Evolutionary conservation across 2,113 vertebrate species (phyloP).

Genomic region (Peucedramus taeniatus): DNA sequence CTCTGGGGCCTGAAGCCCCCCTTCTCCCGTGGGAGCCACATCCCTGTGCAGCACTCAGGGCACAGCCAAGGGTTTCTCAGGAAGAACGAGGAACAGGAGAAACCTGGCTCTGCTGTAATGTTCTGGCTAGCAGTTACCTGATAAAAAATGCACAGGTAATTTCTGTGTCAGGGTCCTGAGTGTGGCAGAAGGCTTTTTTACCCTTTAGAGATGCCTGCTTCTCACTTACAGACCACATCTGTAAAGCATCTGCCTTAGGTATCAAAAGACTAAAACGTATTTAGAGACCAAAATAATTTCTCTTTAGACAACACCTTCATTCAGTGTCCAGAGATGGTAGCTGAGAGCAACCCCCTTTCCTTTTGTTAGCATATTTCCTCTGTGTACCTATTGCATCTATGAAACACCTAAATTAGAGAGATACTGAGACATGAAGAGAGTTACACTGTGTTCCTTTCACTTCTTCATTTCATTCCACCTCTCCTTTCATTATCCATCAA

Average conservation of each 20-base stretch:
- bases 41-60: fast-evolving
- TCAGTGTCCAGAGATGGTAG: background rate
- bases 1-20: background rate
- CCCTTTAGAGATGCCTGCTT: background rate
- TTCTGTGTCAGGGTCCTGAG: background rate
- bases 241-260: background rate
- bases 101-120: background rate
- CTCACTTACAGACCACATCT: background rate
- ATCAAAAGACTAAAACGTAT: background rate
- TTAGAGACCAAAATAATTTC: background rate
- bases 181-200: background rate
- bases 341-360: background rate
- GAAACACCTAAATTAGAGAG: background rate
- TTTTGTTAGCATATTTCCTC: background rate
- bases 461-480: background rate
- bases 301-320: background rate
- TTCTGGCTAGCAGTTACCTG: background rate
- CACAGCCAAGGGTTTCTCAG: background rate
- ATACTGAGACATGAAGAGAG: background rate
- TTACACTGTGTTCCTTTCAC: background rate
- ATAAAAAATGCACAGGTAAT: background rate
- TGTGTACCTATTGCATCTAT: background rate
- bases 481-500: background rate
- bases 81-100: background rate
- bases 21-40: fast-evolving